A percentile compares a stretch with the other conserved stretches of the same genome.
Evolutionary conservation across 2,797 vertebrate genomes (phyloP).

Genomic region (Sarcoramphus papa): DNA sequence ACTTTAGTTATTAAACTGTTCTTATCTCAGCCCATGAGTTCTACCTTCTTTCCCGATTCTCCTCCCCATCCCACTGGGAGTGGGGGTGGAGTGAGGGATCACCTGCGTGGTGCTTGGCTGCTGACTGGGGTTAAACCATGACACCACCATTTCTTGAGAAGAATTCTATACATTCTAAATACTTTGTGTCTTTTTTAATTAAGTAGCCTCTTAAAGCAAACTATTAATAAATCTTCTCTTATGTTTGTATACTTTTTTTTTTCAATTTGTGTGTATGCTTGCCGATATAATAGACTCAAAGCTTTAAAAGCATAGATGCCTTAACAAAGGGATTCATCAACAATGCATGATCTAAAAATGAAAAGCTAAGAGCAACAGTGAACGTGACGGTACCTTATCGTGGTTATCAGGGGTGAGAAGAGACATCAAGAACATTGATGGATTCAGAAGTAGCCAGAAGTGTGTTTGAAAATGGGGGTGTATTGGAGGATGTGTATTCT

Average conservation of each 20-base stretch:
- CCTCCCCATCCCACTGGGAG: too few species aligned
- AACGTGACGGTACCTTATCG: background rate
- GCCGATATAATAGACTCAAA: background rate
- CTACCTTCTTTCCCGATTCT: too few species aligned
- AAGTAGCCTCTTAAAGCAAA: background rate
- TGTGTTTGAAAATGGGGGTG: background rate
- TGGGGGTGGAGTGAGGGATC: too few species aligned
- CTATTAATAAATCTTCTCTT: background rate
- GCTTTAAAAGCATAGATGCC: background rate
- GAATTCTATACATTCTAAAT: background rate
- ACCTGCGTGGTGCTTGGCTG: too few species aligned
- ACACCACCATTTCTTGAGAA: background rate
- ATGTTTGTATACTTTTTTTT: background rate
- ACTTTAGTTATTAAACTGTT: too few species aligned
- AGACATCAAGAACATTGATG: background rate
- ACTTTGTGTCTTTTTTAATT: background rate
- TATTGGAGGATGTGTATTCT: background rate
- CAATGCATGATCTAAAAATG: background rate
- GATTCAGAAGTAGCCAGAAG: background rate
- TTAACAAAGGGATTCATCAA: background rate
- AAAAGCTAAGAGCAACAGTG: background rate
- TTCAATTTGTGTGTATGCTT: background rate
- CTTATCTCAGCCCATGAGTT: too few species aligned
- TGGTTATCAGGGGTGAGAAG: background rate
- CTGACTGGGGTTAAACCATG: too few species aligned